phyloP scores from a whole-genome alignment of 2,888 invertebrate genomes.

The Rhingia rostrata region DNA sequence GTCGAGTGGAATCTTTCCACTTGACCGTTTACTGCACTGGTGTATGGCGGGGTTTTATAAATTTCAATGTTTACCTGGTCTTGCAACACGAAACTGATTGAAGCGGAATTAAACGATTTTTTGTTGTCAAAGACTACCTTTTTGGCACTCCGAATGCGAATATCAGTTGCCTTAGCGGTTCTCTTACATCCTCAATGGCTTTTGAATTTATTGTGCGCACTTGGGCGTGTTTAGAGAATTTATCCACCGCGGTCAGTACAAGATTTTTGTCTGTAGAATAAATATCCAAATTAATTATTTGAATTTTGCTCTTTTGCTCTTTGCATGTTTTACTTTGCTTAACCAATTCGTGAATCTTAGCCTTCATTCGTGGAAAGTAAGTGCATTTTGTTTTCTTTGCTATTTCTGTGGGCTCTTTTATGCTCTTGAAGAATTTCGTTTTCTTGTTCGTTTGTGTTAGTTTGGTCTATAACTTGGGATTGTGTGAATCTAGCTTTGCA shows the following conservation, averaged over 20 bases:
- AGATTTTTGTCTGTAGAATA: conserved; percentile 15
- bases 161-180: too few species aligned
- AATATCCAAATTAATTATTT: conserved; percentile 40
- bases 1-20: too few species aligned
- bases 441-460: conserved; percentile 5
- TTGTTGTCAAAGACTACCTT: too few species aligned
- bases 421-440: conserved; percentile 31
- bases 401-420: conserved; percentile 15
- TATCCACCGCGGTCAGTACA: conserved; percentile 10
- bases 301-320: neutral
- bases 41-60: too few species aligned
- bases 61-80: too few species aligned
- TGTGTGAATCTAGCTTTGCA: conserved; percentile 26
- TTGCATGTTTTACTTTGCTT: conserved; percentile 28
- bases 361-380: conserved; percentile 18
- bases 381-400: neutral
- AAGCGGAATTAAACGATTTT: too few species aligned
- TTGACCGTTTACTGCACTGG: too few species aligned
- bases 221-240: conserved; percentile 37
- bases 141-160: too few species aligned
- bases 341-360: neutral
- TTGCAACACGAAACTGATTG: too few species aligned
- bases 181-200: too few species aligned
- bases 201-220: conserved; percentile 1
- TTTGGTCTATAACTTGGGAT: conserved; percentile 10